Conservation (phyloP, 1,140 invertebrate species). For the Diprion similis region DNA sequence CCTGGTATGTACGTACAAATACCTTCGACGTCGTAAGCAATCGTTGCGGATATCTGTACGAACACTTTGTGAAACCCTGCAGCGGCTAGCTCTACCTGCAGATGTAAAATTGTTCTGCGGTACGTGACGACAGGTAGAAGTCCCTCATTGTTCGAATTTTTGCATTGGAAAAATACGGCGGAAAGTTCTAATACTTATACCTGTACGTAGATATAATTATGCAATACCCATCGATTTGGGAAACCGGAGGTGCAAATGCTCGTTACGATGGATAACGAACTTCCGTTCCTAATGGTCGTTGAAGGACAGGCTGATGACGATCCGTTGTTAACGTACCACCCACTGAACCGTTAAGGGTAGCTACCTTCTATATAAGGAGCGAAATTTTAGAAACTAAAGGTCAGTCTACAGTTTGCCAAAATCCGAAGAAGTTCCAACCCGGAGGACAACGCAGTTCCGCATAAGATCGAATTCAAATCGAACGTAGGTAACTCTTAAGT, state of each 20-base stretch:
- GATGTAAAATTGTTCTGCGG: too few relatives aligned
- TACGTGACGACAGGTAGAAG: too few relatives aligned
- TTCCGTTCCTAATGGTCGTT: not conserved
- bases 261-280: not conserved
- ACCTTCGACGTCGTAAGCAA: too few relatives aligned
- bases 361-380: not conserved
- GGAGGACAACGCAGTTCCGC: too few relatives aligned
- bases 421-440: not conserved
- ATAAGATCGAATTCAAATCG: too few relatives aligned
- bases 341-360: slow-evolving; percentile 1
- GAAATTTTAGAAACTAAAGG: not conserved
- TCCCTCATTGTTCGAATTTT: too few relatives aligned
- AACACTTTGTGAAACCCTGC: too few relatives aligned
- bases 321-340: not conserved
- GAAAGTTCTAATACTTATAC: not conserved
- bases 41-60: too few relatives aligned
- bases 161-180: too few relatives aligned
- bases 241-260: not conserved
- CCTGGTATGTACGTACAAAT: too few relatives aligned
- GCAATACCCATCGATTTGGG: not conserved
- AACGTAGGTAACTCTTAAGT: too few relatives aligned
- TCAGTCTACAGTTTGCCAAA: not conserved
- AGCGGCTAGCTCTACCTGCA: too few relatives aligned
- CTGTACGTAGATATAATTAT: not conserved
- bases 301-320: not conserved